Base-by-base conservation (phyloP, 2,888 invertebrate species). In the Drosophila picticornis region DNA sequence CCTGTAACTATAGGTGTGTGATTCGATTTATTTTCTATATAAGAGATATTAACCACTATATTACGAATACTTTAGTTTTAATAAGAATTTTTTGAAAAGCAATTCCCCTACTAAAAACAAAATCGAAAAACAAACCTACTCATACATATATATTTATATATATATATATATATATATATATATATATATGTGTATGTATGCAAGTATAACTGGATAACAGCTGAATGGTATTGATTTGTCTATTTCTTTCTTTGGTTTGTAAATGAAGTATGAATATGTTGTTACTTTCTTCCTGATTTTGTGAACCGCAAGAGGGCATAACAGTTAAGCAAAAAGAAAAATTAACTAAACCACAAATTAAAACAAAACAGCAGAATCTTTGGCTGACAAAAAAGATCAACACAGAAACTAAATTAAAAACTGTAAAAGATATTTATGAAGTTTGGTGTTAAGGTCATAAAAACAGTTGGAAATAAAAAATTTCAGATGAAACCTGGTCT, bases 381-480 rank as follows among this genome's bases (percentile, higher is more conserved):
- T 62, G 55, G 58, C 55, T 67, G 68, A 48, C 55, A 48, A 25
- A 10, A 61, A 32, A 22, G 60, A 48, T 48, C 11, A 53, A 51
- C 48, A 46, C 27, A 38, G 13, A 31, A 58, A 53, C 27, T 52
- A 25, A 61, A 75, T 59, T 22, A 38, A 31, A 67, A 46, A 77
- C 61, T 78, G 75, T 75, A 78, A 75, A 67, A 65, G 64, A 68
- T 78, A 76, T 70, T 72, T 79, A 79, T 75, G 76, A 79, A 79
- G 72, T 76, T 79, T 65, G 69, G 65, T 77, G 77, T 77, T 77
- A 73, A 73, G 77, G 73, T 65, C 73, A 66, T 73, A 77, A 73
- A 51, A 72, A 59, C 58, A 78, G 75, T 75, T 72, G 75, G 72
- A 75, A 79, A 79, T 79, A 79, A 74, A 78, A 25, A 78, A 68